These are phyloP conservation scores for Apodemus agrarius DNA, from an alignment of 2,797 vertebrate species.

Conservation along the genomic window DNA sequence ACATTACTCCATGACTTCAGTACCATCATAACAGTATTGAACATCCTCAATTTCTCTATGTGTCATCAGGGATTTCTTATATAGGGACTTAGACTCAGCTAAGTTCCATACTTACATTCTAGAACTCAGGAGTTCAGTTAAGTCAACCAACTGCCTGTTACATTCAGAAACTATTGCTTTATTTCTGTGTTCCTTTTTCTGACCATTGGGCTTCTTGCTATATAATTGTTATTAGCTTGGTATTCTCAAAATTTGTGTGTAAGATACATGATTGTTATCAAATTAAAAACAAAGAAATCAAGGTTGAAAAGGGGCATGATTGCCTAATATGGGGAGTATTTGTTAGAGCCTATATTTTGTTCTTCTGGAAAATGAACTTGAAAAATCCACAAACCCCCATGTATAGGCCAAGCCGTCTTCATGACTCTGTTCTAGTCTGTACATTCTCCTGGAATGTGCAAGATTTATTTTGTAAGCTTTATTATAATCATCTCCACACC, in stretches of 20 bases:
- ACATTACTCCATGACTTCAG: background rate
- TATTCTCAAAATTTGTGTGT: background rate
- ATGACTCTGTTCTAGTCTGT: background rate
- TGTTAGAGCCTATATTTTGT: background rate
- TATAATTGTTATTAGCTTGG: background rate
- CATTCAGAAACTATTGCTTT: background rate
- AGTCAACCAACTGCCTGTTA: background rate
- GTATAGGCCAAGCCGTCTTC: background rate
- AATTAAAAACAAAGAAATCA: background rate
- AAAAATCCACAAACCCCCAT: background rate
- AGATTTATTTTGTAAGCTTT: background rate
- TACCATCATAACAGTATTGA: background rate
- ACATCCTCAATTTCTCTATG: background rate
- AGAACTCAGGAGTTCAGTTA: background rate
- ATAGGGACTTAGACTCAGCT: background rate
- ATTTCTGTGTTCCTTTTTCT: background rate
- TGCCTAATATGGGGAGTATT: background rate
- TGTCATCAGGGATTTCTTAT: background rate
- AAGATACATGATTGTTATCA: background rate
- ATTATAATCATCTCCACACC: background rate
- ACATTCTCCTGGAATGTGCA: background rate
- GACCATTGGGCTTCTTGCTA: background rate
- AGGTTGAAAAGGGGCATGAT: background rate
- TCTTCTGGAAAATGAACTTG: background rate
- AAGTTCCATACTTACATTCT: background rate